Base-by-base conservation (phyloP, 2,888 invertebrate species). In the Microctonus hyperodae region DNA sequence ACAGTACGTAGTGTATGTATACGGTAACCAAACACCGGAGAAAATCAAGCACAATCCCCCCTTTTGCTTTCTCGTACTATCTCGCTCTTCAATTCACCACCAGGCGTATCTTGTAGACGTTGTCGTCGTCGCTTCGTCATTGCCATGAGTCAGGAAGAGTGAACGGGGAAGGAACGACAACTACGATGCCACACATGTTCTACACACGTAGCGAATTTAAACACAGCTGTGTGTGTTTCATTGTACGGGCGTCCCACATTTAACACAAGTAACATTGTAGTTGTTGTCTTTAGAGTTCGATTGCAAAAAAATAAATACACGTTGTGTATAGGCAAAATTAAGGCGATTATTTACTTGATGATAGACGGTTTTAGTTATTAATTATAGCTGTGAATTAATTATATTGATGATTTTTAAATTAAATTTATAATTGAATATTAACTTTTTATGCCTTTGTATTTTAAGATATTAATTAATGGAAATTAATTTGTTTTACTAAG, bases 1-100 rank as follows among this genome's bases (percentile, higher is more conserved):
- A 62, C 63, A 44, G 50, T 37, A 51, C 50, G 28, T 57, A n/a
- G n/a, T 66, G 60, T 60, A 59, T 57, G 44, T 64, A 56, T n/a
- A n/a, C 31, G 23, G 64, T 44, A 64, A 70, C 59, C 60, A 33
- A 65, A 69, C 66, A 65, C 56, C 55, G 22, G 57, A 60, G 67
- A 48, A 67, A 69, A 65, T 67, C 69, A 61, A 58, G 44, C 16
- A 16, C 16, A 16, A 44, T 44, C 44, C 16, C 16, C 7, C 37
- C 37, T n/a, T 44, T 16, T 3, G 44, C 44, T 44, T 7, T 7
- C 20, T 16, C 28, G 3, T 28, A 5, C 4, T 33, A 50, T 66
- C 35, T 66, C 16, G 51, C 35, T 57, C 35, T 16, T 31, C 20
- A 23, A 13, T 57, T 10, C 48, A 31, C 25, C 33, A 59, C 16